Percentiles rank a stretch among this genome's conserved stretches.
Evolutionary conservation across 2,888 invertebrate species (phyloP).

Genomic region (Latheticus oryzae): DNA sequence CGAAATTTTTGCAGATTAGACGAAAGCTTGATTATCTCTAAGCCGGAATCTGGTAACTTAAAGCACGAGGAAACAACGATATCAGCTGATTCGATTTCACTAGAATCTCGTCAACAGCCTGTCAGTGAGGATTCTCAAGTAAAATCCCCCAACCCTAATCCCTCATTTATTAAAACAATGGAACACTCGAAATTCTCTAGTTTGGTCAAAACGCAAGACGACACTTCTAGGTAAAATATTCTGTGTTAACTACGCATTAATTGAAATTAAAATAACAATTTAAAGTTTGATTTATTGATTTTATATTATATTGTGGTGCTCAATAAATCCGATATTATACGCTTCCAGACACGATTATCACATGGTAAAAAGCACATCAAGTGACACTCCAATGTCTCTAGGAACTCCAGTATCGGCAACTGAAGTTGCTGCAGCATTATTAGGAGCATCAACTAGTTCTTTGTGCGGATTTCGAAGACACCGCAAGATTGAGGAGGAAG

Average conservation of each 20-base stretch:
- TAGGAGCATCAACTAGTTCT: slow-evolving; percentile 69
- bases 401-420: slow-evolving; percentile 68
- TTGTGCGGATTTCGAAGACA: slow-evolving; percentile 64
- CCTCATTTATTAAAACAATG: slow-evolving; percentile 64
- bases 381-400: slow-evolving; percentile 64
- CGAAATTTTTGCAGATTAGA: slow-evolving; percentile 67
- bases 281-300: too few relatives aligned
- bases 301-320: too few relatives aligned
- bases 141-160: slow-evolving; percentile 57
- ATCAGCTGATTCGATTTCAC: slow-evolving; percentile 48
- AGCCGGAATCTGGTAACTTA: slow-evolving; percentile 33
- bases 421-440: slow-evolving; percentile 68
- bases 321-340: slow-evolving; percentile 3
- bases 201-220: slow-evolving; percentile 58
- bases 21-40: slow-evolving; percentile 69
- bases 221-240: slow-evolving; percentile 33
- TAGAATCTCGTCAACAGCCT: slow-evolving; percentile 59
- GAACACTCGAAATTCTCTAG: slow-evolving; percentile 64
- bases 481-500: slow-evolving; percentile 69
- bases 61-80: slow-evolving; percentile 48
- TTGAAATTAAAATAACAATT: too few relatives aligned
- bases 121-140: slow-evolving; percentile 52
- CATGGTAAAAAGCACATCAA: slow-evolving; percentile 67
- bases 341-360: slow-evolving; percentile 53
- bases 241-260: too few relatives aligned